These are phyloP conservation scores for Drosophila ustulata DNA, from an alignment of 2,888 invertebrate species.

Conservation along the genomic window DNA sequence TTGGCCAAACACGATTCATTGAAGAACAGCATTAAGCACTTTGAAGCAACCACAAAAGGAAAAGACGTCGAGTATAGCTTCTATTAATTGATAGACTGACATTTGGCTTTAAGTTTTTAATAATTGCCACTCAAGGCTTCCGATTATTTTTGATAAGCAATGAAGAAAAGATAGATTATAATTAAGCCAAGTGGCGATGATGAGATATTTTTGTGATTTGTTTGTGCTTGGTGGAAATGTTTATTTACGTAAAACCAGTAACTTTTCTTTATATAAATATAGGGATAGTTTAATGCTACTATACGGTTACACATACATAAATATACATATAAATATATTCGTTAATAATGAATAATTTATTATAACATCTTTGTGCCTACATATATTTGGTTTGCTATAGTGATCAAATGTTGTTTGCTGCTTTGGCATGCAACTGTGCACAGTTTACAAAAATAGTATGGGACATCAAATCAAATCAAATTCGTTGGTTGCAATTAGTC, in stretches of 20 bases:
- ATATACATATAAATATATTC: conserved; percentile 16
- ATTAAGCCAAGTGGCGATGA: not conserved
- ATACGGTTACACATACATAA: conserved; percentile 10
- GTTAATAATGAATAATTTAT: conserved; percentile 23
- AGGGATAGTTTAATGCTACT: conserved; percentile 16
- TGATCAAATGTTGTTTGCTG: conserved; percentile 9
- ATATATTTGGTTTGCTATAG: conserved; percentile 43
- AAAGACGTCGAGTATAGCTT: not conserved
- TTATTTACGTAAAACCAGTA: conserved; percentile 31
- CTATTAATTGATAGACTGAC: not conserved
- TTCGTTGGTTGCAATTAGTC: conserved; percentile 39
- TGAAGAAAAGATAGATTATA: not conserved
- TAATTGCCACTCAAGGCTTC: conserved; percentile 18
- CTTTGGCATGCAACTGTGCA: conserved; percentile 8
- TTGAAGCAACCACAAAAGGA: too few species aligned
- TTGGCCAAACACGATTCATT: not conserved
- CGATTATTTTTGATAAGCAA: conserved; percentile 8
- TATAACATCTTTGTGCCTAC: conserved; percentile 35
- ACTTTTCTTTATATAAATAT: conserved; percentile 19
- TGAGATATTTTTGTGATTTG: conserved; percentile 6
- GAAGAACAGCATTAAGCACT: not conserved
- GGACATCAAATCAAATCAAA: conserved; percentile 40
- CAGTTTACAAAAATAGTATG: conserved; percentile 22
- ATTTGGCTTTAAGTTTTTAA: conserved; percentile 16
- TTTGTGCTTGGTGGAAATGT: conserved; percentile 21